These are phyloP conservation scores for Drosophila tristis DNA, from an alignment of 1,140 invertebrate species.

Conservation along the genomic window DNA sequence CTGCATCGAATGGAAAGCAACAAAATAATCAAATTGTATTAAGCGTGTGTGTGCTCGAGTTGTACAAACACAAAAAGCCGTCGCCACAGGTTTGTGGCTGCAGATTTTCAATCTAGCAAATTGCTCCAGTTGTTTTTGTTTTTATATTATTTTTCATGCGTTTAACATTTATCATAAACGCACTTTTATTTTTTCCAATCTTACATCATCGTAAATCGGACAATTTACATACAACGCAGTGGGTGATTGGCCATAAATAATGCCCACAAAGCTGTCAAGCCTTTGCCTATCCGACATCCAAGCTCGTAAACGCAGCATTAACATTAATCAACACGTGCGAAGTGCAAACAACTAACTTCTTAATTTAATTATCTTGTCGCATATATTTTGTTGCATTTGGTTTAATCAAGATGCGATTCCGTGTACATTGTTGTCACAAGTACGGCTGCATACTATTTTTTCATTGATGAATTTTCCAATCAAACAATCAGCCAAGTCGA, in stretches of 20 bases:
- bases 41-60: conserved; percentile 22
- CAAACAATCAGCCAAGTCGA: conserved; percentile 1
- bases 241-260: not conserved
- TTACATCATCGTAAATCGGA: conserved; percentile 10
- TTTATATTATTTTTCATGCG: not conserved
- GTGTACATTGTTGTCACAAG: conserved; percentile 1
- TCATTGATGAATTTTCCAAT: conserved; percentile 25
- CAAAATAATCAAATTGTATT: conserved; percentile 14
- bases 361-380: not conserved
- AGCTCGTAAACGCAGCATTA: not conserved
- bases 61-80: conserved; percentile 5
- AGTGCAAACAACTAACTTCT: not conserved
- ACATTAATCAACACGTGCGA: conserved; percentile 1
- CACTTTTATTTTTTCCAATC: conserved; percentile 8
- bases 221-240: conserved; percentile 12
- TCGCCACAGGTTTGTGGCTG: conserved; percentile 8
- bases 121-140: conserved; percentile 21
- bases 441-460: not conserved
- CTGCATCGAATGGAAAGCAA: conserved; percentile 15
- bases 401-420: conserved; percentile 7
- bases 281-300: not conserved
- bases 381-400: conserved; percentile 9
- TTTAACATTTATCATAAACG: conserved; percentile 23
- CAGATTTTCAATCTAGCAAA: conserved; percentile 20
- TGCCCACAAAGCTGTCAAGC: not conserved